phyloP scores from a whole-genome alignment of 2,797 vertebrate species.

The Peromyscus melanophrys region DNA sequence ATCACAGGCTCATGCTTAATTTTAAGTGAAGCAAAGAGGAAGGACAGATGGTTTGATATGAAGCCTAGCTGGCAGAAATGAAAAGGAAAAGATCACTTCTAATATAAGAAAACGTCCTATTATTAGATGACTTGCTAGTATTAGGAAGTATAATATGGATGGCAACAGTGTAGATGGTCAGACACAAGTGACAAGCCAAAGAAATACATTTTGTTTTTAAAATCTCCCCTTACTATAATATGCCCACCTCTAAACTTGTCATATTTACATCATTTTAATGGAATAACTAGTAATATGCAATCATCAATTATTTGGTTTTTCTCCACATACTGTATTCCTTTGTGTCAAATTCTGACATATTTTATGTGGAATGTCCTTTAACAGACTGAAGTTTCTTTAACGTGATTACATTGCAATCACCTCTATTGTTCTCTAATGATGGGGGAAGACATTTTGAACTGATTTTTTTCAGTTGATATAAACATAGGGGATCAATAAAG shows the following conservation, averaged over 20 bases:
- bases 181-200: constrained; percentile 11
- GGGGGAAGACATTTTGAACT: neutral
- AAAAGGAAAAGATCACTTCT: constrained; percentile 43
- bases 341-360: neutral
- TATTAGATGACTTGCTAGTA: constrained; percentile 3
- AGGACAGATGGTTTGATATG: neutral
- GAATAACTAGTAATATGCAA: constrained; percentile 13
- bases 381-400: constrained; percentile 49
- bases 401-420: constrained; percentile 40
- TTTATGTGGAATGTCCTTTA: constrained; percentile 12
- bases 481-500: neutral
- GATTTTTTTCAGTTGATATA: constrained; percentile 40
- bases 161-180: constrained; percentile 31
- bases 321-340: neutral
- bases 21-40: neutral
- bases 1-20: neutral
- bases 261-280: neutral
- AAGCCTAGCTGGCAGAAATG: neutral
- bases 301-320: constrained; percentile 27
- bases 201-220: constrained; percentile 9
- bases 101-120: neutral
- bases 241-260: neutral
- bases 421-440: constrained; percentile 51
- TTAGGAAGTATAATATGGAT: neutral
- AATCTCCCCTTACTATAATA: neutral